Evolutionary conservation across 2,888 invertebrate genomes (phyloP).

Genomic region (Oxyteleia sp.): DNA sequence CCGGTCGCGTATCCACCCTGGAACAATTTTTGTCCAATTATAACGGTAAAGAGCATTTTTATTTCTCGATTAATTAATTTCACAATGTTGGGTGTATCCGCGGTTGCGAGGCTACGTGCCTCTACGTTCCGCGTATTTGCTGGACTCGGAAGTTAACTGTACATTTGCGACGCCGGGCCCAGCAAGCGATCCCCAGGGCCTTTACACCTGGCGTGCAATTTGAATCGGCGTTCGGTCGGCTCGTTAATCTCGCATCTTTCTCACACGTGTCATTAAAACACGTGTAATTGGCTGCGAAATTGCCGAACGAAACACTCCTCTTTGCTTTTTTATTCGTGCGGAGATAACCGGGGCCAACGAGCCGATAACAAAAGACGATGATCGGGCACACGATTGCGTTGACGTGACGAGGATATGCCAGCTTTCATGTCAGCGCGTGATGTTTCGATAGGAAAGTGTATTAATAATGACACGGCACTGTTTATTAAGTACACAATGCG

Average conservation of each 20-base stretch:
- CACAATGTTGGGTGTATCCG: slow-evolving; percentile 41
- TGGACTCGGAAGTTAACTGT: slow-evolving; percentile 68
- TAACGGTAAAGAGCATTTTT: slow-evolving; percentile 54
- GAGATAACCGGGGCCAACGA: too few species aligned
- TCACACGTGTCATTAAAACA: slow-evolving; percentile 58
- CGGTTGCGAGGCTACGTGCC: slow-evolving; percentile 24
- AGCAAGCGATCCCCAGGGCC: slow-evolving; percentile 42
- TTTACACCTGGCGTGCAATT: slow-evolving; percentile 65
- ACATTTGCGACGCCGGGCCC: slow-evolving; percentile 43
- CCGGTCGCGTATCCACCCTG: background rate
- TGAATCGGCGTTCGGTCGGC: slow-evolving; percentile 44
- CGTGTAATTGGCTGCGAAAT: slow-evolving; percentile 55
- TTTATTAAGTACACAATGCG: too few species aligned
- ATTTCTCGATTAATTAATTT: slow-evolving; percentile 57
- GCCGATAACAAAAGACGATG: too few species aligned
- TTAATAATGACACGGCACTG: too few species aligned
- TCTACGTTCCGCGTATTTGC: slow-evolving; percentile 32
- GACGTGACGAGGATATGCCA: too few species aligned
- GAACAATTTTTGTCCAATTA: slow-evolving; percentile 52
- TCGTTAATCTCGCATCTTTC: slow-evolving; percentile 60
- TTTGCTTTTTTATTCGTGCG: too few species aligned
- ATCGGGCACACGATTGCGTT: too few species aligned
- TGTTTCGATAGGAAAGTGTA: too few species aligned
- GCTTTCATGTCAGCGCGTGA: too few species aligned
- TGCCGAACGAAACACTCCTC: background rate